Conservation (phyloP, 2,888 invertebrate genomes). For the Unio pictorum region DNA sequence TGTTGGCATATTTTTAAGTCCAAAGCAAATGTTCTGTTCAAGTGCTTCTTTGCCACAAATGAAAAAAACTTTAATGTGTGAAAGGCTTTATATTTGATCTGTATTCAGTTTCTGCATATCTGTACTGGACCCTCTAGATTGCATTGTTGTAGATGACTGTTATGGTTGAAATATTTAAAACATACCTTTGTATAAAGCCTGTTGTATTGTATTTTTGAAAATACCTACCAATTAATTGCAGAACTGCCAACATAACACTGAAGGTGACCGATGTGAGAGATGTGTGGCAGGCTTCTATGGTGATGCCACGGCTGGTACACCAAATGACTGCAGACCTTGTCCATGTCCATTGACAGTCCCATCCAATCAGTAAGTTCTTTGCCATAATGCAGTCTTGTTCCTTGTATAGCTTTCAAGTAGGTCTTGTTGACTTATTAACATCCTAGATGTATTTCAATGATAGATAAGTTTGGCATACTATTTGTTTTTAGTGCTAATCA, state of each 20-base stretch:
- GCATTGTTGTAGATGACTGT: neutral
- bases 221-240: slow-evolving; percentile 65
- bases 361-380: slow-evolving; percentile 61
- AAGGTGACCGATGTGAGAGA: slow-evolving; percentile 86
- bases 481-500: too few relatives aligned
- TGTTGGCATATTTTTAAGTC: too few relatives aligned
- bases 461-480: too few relatives aligned
- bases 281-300: slow-evolving; percentile 87
- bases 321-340: slow-evolving; percentile 75
- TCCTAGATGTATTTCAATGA: too few relatives aligned
- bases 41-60: too few relatives aligned
- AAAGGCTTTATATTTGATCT: neutral
- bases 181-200: neutral
- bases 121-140: neutral
- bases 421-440: too few relatives aligned
- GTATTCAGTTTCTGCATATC: neutral
- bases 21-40: too few relatives aligned
- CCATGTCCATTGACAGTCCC: slow-evolving; percentile 72
- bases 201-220: neutral
- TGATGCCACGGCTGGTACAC: slow-evolving; percentile 76
- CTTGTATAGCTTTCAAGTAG: too few relatives aligned
- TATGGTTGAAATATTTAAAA: neutral
- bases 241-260: slow-evolving; percentile 91
- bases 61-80: too few relatives aligned
- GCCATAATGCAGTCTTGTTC: neutral